These are phyloP conservation scores for Heliconius hermathena DNA, from an alignment of 1,140 invertebrate genomes.

Conservation along the genomic window DNA sequence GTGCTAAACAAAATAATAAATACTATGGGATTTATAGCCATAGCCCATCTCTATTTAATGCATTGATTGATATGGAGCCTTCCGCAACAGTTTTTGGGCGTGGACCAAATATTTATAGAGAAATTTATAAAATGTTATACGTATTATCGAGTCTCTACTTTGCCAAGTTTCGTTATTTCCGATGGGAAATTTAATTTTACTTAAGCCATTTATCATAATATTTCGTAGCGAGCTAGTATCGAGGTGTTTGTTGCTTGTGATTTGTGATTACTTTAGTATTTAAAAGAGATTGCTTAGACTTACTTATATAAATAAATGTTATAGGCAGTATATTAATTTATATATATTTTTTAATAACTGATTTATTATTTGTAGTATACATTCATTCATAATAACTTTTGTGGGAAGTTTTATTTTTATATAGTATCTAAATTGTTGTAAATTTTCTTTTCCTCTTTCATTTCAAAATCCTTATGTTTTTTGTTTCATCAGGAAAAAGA, in stretches of 20 bases:
- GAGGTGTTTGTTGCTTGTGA: conserved; percentile 1
- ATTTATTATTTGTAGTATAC: no score
- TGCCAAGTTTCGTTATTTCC: conserved; percentile 9
- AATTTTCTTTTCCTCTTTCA: background rate
- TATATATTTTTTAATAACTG: no score
- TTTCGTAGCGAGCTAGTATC: background rate
- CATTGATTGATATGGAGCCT: background rate
- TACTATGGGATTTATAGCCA: background rate
- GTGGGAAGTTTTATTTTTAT: no score
- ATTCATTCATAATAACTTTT: no score
- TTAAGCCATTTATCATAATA: conserved; percentile 11
- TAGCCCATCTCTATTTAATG: background rate
- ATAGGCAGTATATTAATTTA: no score
- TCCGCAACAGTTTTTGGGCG: conserved; percentile 8
- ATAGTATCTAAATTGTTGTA: no score
- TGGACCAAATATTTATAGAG: conserved; percentile 1
- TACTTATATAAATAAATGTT: no score
- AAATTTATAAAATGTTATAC: conserved; percentile 2
- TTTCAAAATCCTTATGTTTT: no score
- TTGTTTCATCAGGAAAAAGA: no score
- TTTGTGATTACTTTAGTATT: background rate
- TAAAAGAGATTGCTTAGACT: background rate
- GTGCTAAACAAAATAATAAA: background rate
- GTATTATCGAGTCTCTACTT: background rate
- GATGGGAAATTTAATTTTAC: conserved; percentile 9